phyloP scores from a whole-genome alignment of 2,888 invertebrate species.

The Trissolcus brochymenae region DNA sequence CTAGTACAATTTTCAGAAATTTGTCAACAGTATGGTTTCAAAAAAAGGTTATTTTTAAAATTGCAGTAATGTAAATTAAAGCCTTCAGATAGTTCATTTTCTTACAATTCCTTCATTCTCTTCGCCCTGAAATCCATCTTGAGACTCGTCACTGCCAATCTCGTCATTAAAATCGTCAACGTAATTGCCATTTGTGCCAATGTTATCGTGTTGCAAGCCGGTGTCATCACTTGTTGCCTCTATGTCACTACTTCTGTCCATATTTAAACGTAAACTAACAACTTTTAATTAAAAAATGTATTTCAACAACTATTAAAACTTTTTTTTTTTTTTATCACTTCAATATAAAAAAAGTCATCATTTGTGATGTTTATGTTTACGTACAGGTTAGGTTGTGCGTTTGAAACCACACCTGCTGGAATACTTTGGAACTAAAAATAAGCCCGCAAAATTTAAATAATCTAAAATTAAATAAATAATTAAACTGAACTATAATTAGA shows the following conservation, averaged over 20 bases:
- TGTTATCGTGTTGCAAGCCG: slow-evolving; percentile 56
- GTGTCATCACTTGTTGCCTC: slow-evolving; percentile 62
- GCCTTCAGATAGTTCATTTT: background rate
- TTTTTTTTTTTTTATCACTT: background rate
- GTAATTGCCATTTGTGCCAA: slow-evolving; percentile 65
- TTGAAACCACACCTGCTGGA: no score
- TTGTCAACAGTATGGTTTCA: background rate
- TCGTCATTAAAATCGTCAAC: slow-evolving; percentile 64
- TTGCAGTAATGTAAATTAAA: background rate
- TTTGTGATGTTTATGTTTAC: no score
- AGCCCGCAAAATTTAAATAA: no score
- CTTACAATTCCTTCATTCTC: slow-evolving; percentile 46
- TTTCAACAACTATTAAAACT: background rate
- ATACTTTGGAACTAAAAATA: no score
- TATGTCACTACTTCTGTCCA: slow-evolving; percentile 40
- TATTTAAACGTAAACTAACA: background rate
- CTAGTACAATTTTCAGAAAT: background rate
- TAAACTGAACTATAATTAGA: no score
- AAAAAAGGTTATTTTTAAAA: background rate
- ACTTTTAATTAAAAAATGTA: background rate
- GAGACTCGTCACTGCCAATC: slow-evolving; percentile 69
- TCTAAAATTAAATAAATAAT: no score
- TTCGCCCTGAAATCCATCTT: slow-evolving; percentile 52
- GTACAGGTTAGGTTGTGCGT: no score
- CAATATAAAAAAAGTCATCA: no score